Evolutionary conservation across 53 echinoderm and acorn worm species (phyloP), one percentile per base, ranked within the genome.

Genomic region (Antedon mediterranea): DNA sequence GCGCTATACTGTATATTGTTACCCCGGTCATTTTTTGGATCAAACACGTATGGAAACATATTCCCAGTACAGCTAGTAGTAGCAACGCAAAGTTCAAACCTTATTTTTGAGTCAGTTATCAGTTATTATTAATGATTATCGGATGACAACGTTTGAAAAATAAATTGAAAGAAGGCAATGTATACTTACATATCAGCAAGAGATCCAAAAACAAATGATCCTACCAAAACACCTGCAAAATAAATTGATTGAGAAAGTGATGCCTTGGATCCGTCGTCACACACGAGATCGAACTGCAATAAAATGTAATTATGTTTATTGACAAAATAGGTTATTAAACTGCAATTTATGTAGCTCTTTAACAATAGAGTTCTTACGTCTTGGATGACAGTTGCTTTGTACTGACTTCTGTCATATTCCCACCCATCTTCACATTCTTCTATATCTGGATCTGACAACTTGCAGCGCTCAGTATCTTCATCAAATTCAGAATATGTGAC

Each of bases 331-430:
- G 11, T 6, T 11, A 37, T 37, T 37, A 6, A 37, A 37, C 37
- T 37, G 11, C 37, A 37, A 37, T 57, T 57, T 32, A 32, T 33
- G 32, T 76, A n/a, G n/a, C n/a, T n/a, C n/a, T n/a, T n/a, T n/a
- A n/a, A n/a, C n/a, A n/a, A 37, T 37, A 37, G 37, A 11, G n/a
- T 30, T 80, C 90, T 81, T 73, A 90, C 90, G 8, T 90, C 90
- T 80, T 85, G 82, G 13, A 87, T 75, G 6, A 85, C 83, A 0
- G 90, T 84, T 7, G 90, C 84, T 34, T 85, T 87, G 30, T 87
- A 86, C 78, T 87, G 83, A 8, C 76, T 82, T 5, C 73, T 75
- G 43, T 90, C 90, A 41, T 82, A 85, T 28, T 85, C 85, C 90
- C 90, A 90, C 0, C 90, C 90, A 20, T 82, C 80, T 27, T 76